Evolutionary conservation across 2,888 invertebrate genomes (phyloP).

Genomic region (Leptinotarsa juncta): DNA sequence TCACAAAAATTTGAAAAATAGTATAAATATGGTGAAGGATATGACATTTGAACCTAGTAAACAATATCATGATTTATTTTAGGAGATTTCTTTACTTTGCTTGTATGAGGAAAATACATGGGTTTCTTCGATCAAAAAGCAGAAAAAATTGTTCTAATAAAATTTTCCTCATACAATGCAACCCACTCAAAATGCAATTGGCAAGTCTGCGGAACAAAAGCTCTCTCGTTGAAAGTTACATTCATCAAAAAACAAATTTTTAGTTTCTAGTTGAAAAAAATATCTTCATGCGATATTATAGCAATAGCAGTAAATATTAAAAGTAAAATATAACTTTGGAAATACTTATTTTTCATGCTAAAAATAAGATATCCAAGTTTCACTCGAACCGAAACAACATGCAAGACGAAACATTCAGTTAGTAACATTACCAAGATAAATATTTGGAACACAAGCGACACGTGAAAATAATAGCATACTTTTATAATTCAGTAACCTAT

Average conservation of each 20-base stretch:
- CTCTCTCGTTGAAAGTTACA: not conserved
- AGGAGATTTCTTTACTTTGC: not conserved
- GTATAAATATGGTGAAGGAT: not conserved
- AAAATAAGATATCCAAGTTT: constrained; percentile 33
- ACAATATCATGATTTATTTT: not conserved
- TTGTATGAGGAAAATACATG: not conserved
- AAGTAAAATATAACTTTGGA: constrained; percentile 25
- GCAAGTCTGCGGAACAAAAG: constrained; percentile 10
- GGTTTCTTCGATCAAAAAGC: too few species aligned
- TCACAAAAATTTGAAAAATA: too few species aligned
- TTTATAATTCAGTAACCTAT: constrained; percentile 28
- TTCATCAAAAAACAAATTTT: not conserved
- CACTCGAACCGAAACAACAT: constrained; percentile 48
- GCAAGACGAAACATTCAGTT: constrained; percentile 48
- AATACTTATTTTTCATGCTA: constrained; percentile 29
- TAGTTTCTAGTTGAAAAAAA: not conserved
- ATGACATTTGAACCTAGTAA: not conserved
- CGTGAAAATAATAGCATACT: constrained; percentile 34
- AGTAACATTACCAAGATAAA: constrained; percentile 42
- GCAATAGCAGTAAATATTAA: constrained; percentile 45
- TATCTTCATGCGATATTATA: constrained; percentile 28
- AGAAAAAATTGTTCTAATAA: not conserved
- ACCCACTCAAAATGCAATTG: not conserved
- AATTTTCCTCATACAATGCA: constrained; percentile 9
- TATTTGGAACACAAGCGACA: constrained; percentile 32